Conservation (phyloP, 2,888 invertebrate genomes). For the Buathra laborator region DNA sequence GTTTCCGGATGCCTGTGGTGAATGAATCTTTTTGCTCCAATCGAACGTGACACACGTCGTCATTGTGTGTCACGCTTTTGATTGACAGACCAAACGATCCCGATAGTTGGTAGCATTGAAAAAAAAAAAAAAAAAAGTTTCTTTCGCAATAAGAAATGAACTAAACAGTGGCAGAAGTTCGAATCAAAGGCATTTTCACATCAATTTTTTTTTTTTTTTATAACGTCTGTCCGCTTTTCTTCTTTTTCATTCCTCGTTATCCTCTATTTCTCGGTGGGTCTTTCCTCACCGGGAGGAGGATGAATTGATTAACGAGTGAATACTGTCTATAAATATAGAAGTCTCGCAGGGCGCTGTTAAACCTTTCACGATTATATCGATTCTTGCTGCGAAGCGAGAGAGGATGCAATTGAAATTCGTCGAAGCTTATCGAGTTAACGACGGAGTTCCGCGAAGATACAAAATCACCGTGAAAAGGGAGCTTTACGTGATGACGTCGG, state of each 20-base stretch:
- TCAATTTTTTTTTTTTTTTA: conserved; percentile 8
- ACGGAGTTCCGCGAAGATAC: conserved; percentile 28
- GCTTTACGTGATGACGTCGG: conserved; percentile 36
- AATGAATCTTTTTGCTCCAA: conserved; percentile 43
- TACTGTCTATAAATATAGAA: not conserved
- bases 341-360: not conserved
- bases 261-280: not conserved
- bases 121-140: not conserved
- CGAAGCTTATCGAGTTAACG: conserved; percentile 42
- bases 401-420: conserved; percentile 38
- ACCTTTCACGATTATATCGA: conserved; percentile 20
- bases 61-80: conserved; percentile 52
- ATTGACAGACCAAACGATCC: conserved; percentile 53
- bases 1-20: conserved; percentile 46
- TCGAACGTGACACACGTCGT: conserved; percentile 51
- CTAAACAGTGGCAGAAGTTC: conserved; percentile 32
- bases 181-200: conserved; percentile 3
- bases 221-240: not conserved
- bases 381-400: not conserved
- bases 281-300: not conserved
- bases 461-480: conserved; percentile 41
- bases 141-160: conserved; percentile 32
- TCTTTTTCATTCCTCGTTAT: not conserved
- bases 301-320: conserved; percentile 12
- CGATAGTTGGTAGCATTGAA: not conserved